Conservation (phyloP, 2,113 vertebrate genomes). For the Entelurus aequoreus region DNA sequence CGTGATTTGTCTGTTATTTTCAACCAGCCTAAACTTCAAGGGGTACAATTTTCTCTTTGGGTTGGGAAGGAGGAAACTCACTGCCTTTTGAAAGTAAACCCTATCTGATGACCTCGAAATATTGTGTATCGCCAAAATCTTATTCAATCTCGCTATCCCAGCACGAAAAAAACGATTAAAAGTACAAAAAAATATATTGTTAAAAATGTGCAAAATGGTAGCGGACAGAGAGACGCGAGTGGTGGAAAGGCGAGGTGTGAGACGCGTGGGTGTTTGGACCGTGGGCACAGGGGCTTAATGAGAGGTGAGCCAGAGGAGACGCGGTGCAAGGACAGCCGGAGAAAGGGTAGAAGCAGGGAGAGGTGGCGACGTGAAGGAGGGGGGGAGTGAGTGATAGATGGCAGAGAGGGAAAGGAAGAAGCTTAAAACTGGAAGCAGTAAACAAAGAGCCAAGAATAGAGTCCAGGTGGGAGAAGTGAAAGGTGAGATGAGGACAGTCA, state of each 20-base stretch:
- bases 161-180: not conserved
- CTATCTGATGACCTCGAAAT: no score
- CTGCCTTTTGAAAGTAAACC: no score
- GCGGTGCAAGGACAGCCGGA: conserved; percentile 59
- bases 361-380: conserved; percentile 56
- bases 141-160: no score
- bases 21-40: no score
- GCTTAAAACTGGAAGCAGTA: conserved; percentile 58
- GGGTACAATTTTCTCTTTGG: no score
- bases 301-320: conserved; percentile 75
- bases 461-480: conserved; percentile 53
- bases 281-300: conserved; percentile 66
- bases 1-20: no score
- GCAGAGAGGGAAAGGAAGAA: conserved; percentile 37
- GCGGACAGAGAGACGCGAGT: no score
- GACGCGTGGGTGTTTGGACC: conserved; percentile 69
- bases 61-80: no score
- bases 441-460: conserved; percentile 70
- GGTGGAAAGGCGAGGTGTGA: conserved; percentile 47
- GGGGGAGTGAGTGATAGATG: conserved; percentile 67
- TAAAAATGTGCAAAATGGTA: not conserved
- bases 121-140: no score
- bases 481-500: conserved; percentile 41
- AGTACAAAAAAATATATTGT: not conserved
- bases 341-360: conserved; percentile 62